Conservation (phyloP, 2,888 invertebrate genomes). For the Pammene aurita region DNA sequence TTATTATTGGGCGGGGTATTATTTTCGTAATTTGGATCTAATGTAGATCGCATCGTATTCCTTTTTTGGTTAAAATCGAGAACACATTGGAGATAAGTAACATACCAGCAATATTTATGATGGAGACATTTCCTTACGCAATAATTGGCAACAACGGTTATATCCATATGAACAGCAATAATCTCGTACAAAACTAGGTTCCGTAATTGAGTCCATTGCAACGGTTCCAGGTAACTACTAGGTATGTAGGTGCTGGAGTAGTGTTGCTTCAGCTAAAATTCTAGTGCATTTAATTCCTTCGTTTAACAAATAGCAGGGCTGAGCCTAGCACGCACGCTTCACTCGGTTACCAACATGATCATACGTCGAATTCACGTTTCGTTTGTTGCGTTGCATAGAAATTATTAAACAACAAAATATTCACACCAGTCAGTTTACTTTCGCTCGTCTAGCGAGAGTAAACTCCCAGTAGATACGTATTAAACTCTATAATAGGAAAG, state of each 20-base stretch:
- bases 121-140: no score
- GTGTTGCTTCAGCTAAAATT: constrained; percentile 47
- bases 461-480: constrained; percentile 57
- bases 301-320: constrained; percentile 35
- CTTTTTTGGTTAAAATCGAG: no score
- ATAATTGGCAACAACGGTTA: no score
- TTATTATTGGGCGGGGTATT: no score
- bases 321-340: constrained; percentile 8
- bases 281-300: constrained; percentile 38
- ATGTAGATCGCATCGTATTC: no score
- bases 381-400: constrained; percentile 40
- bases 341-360: constrained; percentile 9
- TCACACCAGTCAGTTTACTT: constrained; percentile 62
- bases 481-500: constrained; percentile 55
- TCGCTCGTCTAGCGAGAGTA: constrained; percentile 69
- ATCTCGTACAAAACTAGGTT: constrained; percentile 65
- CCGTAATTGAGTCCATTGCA: constrained; percentile 57
- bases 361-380: constrained; percentile 31
- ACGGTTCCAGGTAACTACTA: constrained; percentile 50
- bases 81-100: no score
- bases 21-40: no score
- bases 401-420: constrained; percentile 41
- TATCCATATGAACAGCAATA: constrained; percentile 54
- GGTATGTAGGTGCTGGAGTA: constrained; percentile 43
- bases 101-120: no score